Percentiles rank a stretch among this genome's conserved stretches.
These are phyloP conservation scores for Callinectes sapidus DNA, from an alignment of 2,888 invertebrate genomes.

Conservation along the genomic window DNA sequence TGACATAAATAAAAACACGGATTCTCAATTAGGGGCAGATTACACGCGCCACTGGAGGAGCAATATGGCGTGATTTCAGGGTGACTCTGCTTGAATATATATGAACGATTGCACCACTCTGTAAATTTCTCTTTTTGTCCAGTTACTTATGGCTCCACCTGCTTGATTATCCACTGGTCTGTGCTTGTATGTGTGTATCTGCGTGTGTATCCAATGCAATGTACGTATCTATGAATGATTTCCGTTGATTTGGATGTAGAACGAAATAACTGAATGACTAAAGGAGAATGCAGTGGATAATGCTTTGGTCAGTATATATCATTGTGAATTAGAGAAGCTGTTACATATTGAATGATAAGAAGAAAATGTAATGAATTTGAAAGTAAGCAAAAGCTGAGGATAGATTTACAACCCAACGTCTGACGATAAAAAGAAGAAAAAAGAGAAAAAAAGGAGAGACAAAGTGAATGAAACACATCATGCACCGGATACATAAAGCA, in stretches of 20 bases:
- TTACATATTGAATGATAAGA: neutral
- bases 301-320: too few relatives aligned
- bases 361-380: too few relatives aligned
- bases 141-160: neutral
- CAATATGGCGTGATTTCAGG: neutral
- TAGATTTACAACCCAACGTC: too few relatives aligned
- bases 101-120: neutral
- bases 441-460: neutral
- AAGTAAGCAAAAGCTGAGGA: too few relatives aligned
- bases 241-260: neutral
- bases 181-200: neutral
- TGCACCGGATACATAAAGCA: too few relatives aligned
- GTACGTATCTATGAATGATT: neutral
- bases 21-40: slow-evolving; percentile 12
- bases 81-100: neutral
- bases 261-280: neutral
- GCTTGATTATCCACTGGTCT: neutral
- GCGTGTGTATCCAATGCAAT: neutral
- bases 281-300: too few relatives aligned
- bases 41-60: neutral
- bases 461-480: too few relatives aligned
- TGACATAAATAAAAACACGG: neutral
- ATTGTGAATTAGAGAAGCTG: neutral
- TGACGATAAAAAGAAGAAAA: neutral
- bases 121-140: neutral